A percentile compares a stretch with the other conserved stretches of the same genome.
Conservation (phyloP, 1,140 invertebrate species). For the Pseudomyrmex sp. region DNA sequence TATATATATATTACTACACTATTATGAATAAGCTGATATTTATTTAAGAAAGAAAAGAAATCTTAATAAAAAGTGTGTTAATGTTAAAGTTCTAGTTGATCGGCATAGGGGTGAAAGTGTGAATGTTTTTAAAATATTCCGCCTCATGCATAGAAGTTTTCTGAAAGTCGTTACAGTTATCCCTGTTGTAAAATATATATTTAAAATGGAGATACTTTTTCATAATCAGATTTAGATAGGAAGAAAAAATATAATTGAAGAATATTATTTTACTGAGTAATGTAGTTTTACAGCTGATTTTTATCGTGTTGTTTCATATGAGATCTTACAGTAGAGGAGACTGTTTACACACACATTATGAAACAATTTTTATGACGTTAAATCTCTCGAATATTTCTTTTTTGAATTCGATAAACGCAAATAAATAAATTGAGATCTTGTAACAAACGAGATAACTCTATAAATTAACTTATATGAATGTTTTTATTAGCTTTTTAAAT, state of each 20-base stretch:
- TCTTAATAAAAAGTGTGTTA: constrained; percentile 63
- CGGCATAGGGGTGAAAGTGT: constrained; percentile 49
- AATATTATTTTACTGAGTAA: constrained; percentile 43
- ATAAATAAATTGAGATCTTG: background rate
- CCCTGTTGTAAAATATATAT: constrained; percentile 42
- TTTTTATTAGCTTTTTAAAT: background rate
- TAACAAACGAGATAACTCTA: background rate
- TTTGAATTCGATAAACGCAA: background rate
- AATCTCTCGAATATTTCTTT: background rate
- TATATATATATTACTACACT: constrained; percentile 72
- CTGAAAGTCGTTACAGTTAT: constrained; percentile 64
- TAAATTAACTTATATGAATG: too few relatives aligned
- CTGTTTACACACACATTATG: constrained; percentile 7
- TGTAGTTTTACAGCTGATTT: constrained; percentile 34
- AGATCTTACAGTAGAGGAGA: constrained; percentile 55
- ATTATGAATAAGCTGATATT: constrained; percentile 79
- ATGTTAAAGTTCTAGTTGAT: constrained; percentile 78
- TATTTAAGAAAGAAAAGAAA: constrained; percentile 73
- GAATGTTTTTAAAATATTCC: constrained; percentile 63
- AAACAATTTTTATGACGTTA: constrained; percentile 23
- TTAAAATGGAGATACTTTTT: constrained; percentile 61
- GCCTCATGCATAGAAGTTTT: constrained; percentile 67
- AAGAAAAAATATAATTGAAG: constrained; percentile 32
- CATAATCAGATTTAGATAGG: constrained; percentile 56
- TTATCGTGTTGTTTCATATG: constrained; percentile 48